phyloP scores from a whole-genome alignment of 2,888 invertebrate species.

The Dyspetes luteomarginatus region DNA sequence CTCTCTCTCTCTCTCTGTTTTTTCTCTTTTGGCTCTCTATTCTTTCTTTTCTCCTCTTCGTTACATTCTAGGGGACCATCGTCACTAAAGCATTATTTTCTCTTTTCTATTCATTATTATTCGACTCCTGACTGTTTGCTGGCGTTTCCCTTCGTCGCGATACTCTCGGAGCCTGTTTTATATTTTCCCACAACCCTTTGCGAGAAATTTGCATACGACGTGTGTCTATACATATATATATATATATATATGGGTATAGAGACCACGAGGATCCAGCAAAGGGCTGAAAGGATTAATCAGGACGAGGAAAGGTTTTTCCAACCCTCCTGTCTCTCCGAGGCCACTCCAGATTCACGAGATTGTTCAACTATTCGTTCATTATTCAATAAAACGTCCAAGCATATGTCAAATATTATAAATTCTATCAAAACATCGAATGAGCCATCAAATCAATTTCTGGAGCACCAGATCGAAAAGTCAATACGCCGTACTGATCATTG shows the following conservation, averaged over 20 bases:
- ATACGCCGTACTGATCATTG: too few species aligned
- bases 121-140: slow-evolving; percentile 63
- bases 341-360: slow-evolving; percentile 22
- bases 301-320: slow-evolving; percentile 30
- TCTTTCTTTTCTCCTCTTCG: slow-evolving; percentile 53
- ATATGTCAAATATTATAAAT: background rate
- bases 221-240: too few species aligned
- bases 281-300: slow-evolving; percentile 48
- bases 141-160: slow-evolving; percentile 45
- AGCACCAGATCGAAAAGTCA: too few species aligned
- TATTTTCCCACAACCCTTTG: slow-evolving; percentile 72
- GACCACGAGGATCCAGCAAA: background rate
- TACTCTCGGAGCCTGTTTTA: slow-evolving; percentile 54
- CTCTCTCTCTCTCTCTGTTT: slow-evolving; percentile 67
- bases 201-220: slow-evolving; percentile 73
- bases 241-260: background rate
- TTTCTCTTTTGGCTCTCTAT: slow-evolving; percentile 56
- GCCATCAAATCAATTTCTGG: background rate
- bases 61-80: slow-evolving; percentile 59
- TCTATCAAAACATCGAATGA: slow-evolving; percentile 2
- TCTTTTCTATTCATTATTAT: slow-evolving; percentile 64
- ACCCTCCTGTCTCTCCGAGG: background rate
- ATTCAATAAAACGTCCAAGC: background rate
- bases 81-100: slow-evolving; percentile 57
- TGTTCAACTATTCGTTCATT: background rate